Evolutionary conservation across 2,888 invertebrate genomes (phyloP).

Genomic region (Coleophora deauratella): DNA sequence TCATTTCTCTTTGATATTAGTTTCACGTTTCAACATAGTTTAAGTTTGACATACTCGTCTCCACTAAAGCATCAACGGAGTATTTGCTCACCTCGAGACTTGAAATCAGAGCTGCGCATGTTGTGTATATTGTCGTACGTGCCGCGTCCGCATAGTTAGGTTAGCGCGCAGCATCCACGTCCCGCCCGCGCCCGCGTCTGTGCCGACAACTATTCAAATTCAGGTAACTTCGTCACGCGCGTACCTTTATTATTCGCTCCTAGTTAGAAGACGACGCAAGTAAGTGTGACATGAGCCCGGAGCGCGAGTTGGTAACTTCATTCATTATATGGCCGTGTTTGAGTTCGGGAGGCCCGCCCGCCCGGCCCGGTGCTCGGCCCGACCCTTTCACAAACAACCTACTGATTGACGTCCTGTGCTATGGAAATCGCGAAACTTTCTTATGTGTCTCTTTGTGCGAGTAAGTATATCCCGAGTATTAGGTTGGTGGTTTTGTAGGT

Average conservation of each 20-base stretch:
- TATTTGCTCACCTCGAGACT: no score
- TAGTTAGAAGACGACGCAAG: slow-evolving; percentile 24
- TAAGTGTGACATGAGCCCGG: slow-evolving; percentile 47
- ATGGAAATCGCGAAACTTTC: slow-evolving; percentile 31
- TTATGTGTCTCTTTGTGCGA: neutral
- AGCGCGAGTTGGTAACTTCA: slow-evolving; percentile 62
- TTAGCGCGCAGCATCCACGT: neutral
- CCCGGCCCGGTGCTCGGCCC: slow-evolving; percentile 18
- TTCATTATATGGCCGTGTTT: slow-evolving; percentile 67
- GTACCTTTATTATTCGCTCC: neutral
- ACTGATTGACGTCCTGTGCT: slow-evolving; percentile 50
- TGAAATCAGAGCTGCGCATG: no score
- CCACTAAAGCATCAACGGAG: no score
- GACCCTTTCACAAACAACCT: slow-evolving; percentile 39
- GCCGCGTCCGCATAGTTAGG: no score
- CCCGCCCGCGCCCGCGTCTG: neutral
- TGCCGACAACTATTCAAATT: neutral
- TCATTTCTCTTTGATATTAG: no score
- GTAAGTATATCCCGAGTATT: no score
- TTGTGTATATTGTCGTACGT: no score
- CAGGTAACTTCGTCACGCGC: slow-evolving; percentile 1
- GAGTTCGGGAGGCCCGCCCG: slow-evolving; percentile 48
- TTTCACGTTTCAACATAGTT: no score
- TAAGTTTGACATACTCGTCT: no score
- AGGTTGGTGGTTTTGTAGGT: no score